phyloP scores from a whole-genome alignment of 2,888 invertebrate genomes.

The Ennomos fuscantarius region DNA sequence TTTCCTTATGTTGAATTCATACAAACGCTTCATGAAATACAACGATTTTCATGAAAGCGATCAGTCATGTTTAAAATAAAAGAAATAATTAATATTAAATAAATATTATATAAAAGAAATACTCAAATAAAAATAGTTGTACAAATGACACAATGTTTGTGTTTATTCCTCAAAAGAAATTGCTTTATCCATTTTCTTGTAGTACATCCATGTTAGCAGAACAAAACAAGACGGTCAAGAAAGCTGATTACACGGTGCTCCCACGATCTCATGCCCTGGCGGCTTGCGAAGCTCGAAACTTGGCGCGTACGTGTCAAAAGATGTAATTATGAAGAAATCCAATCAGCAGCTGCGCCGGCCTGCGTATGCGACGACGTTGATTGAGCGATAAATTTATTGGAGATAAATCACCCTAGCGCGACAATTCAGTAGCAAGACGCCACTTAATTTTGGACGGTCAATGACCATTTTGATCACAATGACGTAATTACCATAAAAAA shows the following conservation, averaged over 20 bases:
- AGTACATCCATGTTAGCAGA: conserved; percentile 64
- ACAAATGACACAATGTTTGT: no score
- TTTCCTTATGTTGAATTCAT: background rate
- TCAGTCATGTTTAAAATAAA: background rate
- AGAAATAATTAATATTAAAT: no score
- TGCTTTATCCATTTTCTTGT: conserved; percentile 45
- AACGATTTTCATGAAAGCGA: no score
- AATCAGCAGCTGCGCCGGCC: conserved; percentile 73
- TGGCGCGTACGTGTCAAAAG: conserved; percentile 84
- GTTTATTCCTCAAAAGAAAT: background rate
- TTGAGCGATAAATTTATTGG: conserved; percentile 80
- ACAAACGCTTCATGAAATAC: no score
- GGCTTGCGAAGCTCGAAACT: conserved; percentile 78
- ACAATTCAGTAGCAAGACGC: conserved; percentile 77
- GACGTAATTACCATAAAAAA: conserved; percentile 31
- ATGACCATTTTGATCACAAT: conserved; percentile 41
- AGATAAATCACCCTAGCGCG: conserved; percentile 78
- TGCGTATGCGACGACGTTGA: conserved; percentile 71
- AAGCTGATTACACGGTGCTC: conserved; percentile 83
- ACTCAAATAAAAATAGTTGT: no score
- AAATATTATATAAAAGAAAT: no score
- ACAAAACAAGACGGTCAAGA: conserved; percentile 79
- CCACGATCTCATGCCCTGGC: conserved; percentile 81
- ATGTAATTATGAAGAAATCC: conserved; percentile 85
- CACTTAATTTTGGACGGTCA: conserved; percentile 52